phyloP scores from a whole-genome alignment of 2,888 invertebrate genomes.

The Eubasilissa splendida region DNA sequence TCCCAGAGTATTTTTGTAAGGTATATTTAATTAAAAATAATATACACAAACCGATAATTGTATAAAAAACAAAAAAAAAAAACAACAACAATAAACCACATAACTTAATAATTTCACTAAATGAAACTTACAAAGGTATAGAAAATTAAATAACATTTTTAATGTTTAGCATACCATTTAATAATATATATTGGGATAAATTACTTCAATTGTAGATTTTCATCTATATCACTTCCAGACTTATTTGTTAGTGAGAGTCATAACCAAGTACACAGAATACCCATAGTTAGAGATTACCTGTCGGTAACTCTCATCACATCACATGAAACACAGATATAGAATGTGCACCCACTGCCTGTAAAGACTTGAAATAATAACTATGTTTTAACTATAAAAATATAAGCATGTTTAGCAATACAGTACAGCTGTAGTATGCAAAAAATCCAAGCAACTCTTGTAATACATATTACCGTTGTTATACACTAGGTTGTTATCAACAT shows the following conservation, averaged over 20 bases:
- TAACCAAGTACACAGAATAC: constrained; percentile 47
- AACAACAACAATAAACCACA: constrained; percentile 42
- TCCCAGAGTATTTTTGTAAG: background rate
- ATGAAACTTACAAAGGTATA: constrained; percentile 43
- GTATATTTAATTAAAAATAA: background rate
- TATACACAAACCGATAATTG: constrained; percentile 22
- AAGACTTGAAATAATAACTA: constrained; percentile 21
- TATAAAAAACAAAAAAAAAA: constrained; percentile 36
- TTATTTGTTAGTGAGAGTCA: constrained; percentile 50
- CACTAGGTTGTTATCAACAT: constrained; percentile 26
- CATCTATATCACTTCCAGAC: constrained; percentile 54
- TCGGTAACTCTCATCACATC: constrained; percentile 41
- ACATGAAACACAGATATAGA: constrained; percentile 49
- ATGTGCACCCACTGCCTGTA: constrained; percentile 47
- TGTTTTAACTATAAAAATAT: constrained; percentile 36
- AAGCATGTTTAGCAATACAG: constrained; percentile 31
- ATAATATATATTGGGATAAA: constrained; percentile 50
- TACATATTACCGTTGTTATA: constrained; percentile 10
- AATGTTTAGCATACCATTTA: constrained; percentile 50
- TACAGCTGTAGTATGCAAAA: constrained; percentile 24
- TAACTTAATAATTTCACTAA: constrained; percentile 44
- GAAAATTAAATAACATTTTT: constrained; percentile 50
- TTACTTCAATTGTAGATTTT: constrained; percentile 49
- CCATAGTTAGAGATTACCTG: constrained; percentile 41
- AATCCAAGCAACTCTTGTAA: constrained; percentile 19